Evolutionary conservation across 35 echinoderm and acorn worm genomes (phyloP), one percentile per base, ranked within the genome.

Genomic region (Apostichopus parvimensis): DNA sequence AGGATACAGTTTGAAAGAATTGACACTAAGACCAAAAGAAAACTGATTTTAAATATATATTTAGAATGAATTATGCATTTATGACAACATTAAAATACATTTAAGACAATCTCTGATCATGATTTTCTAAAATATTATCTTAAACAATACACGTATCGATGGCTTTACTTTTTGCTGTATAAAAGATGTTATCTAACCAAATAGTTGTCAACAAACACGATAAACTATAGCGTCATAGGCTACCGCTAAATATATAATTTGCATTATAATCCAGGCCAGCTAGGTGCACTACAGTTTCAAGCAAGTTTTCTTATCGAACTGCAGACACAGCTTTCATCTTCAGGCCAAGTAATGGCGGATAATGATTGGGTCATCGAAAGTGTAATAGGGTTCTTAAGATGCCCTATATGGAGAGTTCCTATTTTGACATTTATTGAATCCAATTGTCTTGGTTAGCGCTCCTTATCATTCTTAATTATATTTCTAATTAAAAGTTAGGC

Each of bases 381-480:
- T n/a, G 91, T 97, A 55, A 22, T 97, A 10, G 90, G 91, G 14
- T 97, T 94, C 83, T 87, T 97, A 13, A 17, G 79, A 13, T 93
- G 95, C 90, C 95, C 95, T 20, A 90, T 97, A 57, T 97, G 95
- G 95, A 94, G 80, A 56, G 87, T 94, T 28, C 95, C 95, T 24
- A 79, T 97, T 24, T 65, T 93, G 10, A 92, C 90, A 15, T 97
- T 93, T 72, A 97, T 97, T 55, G 95, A 97, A 80, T 66, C 91
- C 59, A 92, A 97, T 15, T 97, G 95, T 73, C 57, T 97, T 21
- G 95, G 95, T 97, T 87, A 92, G 85, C 34, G 3, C 34, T 45
- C 34, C 34, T 45, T 45, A 45, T 45, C 34, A 45, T 45, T 45
- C 34, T 45, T 45, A 45, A 45, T 45, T 45, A 45, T 45, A 45